Conservation (phyloP, 1,140 invertebrate species). For the Bombus confusus region DNA sequence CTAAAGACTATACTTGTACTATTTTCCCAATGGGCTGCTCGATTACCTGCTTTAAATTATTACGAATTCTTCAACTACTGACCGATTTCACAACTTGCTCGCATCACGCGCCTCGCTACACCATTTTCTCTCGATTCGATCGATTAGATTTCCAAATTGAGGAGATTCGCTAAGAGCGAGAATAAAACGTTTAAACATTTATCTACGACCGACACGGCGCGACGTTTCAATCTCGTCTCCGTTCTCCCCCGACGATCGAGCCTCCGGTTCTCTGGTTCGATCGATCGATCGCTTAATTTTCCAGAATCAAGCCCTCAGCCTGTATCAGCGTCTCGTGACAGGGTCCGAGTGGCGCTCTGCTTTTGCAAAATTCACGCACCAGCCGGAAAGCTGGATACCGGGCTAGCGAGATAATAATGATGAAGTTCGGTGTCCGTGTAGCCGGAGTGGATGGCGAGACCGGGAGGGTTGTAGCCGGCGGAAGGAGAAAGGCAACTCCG, state of each 20-base stretch:
- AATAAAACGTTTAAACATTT: not conserved
- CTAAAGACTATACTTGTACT: too few relatives aligned
- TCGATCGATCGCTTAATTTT: not conserved
- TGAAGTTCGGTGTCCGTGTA: slow-evolving; percentile 81
- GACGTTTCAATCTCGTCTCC: not conserved
- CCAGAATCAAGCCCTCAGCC: not conserved
- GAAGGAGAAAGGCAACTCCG: slow-evolving; percentile 79
- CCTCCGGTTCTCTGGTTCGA: not conserved
- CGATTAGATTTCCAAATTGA: not conserved
- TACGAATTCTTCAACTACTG: too few relatives aligned
- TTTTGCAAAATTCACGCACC: slow-evolving; percentile 65
- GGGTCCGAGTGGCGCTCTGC: slow-evolving; percentile 28
- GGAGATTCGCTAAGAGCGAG: not conserved
- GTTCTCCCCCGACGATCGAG: not conserved
- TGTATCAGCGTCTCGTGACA: slow-evolving; percentile 1
- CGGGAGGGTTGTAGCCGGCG: slow-evolving; percentile 75
- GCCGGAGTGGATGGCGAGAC: slow-evolving; percentile 72
- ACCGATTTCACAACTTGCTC: not conserved
- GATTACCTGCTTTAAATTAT: too few relatives aligned
- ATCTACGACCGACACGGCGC: not conserved
- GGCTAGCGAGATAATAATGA: slow-evolving; percentile 75
- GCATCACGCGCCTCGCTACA: too few relatives aligned
- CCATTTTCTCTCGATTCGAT: not conserved
- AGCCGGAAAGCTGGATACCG: slow-evolving; percentile 44
- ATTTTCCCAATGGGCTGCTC: too few relatives aligned